phyloP scores from a whole-genome alignment of 2,797 vertebrate species.

The Myiothlypis chrysogaster region DNA sequence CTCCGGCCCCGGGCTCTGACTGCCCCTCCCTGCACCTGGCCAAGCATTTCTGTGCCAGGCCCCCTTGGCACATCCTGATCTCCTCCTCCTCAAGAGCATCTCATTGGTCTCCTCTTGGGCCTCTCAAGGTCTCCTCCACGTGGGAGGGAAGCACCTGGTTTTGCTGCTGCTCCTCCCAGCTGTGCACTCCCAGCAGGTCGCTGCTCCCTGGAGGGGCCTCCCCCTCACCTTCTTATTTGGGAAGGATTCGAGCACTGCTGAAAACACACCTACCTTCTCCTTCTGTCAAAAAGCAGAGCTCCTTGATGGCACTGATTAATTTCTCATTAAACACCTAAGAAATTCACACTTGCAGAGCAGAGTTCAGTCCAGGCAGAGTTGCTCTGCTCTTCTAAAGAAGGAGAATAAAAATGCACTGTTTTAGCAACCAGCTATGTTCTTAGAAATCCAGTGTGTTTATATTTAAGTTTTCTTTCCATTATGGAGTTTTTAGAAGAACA shows the following conservation, averaged over 20 bases:
- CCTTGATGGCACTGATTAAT: background rate
- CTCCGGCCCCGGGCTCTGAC: fast-evolving
- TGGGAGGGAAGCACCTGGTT: background rate
- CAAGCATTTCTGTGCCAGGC: background rate
- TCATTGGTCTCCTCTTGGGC: too few relatives aligned
- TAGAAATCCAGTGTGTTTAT: background rate
- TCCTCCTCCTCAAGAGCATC: background rate
- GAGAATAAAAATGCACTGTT: background rate
- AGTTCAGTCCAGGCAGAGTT: background rate
- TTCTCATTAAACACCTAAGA: background rate
- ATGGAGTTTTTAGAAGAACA: background rate
- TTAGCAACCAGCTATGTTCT: background rate
- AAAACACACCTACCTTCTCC: background rate
- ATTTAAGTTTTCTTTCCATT: background rate
- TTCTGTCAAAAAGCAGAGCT: background rate
- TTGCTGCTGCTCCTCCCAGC: background rate
- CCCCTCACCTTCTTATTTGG: fast-evolving
- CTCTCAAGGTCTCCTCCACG: background rate
- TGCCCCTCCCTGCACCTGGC: background rate
- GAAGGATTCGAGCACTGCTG: background rate
- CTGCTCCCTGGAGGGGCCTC: background rate
- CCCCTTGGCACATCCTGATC: background rate
- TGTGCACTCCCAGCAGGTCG: background rate
- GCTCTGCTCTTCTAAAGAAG: background rate
- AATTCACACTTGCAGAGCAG: background rate